These are phyloP conservation scores for Drosophila albomicans DNA, from an alignment of 1,140 invertebrate genomes.

Conservation along the genomic window DNA sequence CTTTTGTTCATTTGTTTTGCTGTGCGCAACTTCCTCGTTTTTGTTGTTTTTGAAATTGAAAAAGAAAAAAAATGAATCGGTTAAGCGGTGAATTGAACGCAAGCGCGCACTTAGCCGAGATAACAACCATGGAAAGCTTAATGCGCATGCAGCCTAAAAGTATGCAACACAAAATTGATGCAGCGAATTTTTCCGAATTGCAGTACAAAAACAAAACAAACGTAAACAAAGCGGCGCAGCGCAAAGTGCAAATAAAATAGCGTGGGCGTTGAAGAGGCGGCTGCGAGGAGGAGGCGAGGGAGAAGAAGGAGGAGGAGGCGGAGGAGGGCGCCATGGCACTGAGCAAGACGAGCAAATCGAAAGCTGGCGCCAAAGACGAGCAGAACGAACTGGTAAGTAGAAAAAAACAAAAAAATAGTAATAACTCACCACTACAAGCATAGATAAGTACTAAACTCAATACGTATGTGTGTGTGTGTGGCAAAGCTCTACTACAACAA, in stretches of 20 bases:
- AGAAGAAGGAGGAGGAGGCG: constrained; percentile 13
- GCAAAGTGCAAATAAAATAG: constrained; percentile 6
- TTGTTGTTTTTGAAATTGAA: too few relatives aligned
- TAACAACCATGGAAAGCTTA: constrained; percentile 27
- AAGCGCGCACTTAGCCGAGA: constrained; percentile 13
- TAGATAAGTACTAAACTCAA: background rate
- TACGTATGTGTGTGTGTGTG: constrained; percentile 6
- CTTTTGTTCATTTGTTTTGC: too few relatives aligned
- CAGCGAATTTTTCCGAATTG: constrained; percentile 22
- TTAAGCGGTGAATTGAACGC: too few relatives aligned
- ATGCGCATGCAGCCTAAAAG: constrained; percentile 26
- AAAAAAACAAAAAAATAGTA: constrained; percentile 30
- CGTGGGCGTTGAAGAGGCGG: constrained; percentile 16
- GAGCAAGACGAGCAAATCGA: constrained; percentile 72
- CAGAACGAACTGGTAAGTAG: constrained; percentile 76
- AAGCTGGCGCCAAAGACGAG: constrained; percentile 76
- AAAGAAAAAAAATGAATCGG: too few relatives aligned
- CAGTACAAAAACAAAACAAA: constrained; percentile 17
- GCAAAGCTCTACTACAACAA: constrained; percentile 32
- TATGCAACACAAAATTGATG: constrained; percentile 20
- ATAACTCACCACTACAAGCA: constrained; percentile 4
- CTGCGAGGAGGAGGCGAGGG: background rate
- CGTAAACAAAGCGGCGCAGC: background rate
- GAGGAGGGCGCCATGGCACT: constrained; percentile 61
- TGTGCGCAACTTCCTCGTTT: too few relatives aligned